Evolutionary conservation across 2,797 vertebrate species (phyloP).

Genomic region (Syngnathus rostellatus): DNA sequence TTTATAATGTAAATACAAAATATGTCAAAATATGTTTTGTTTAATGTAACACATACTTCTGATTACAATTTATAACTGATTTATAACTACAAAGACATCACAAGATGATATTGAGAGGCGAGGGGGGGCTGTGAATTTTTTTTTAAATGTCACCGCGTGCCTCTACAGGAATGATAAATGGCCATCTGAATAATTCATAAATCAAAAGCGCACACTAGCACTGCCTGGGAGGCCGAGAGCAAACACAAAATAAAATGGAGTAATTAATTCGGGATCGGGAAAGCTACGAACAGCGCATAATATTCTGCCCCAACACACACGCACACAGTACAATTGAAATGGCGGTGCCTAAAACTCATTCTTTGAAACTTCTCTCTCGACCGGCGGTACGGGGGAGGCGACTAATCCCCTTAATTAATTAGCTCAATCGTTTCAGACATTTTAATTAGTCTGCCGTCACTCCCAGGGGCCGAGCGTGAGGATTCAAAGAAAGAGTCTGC

Average conservation of each 20-base stretch:
- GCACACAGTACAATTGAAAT: constrained; percentile 14
- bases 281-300: constrained; percentile 15
- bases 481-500: constrained; percentile 27
- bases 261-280: constrained; percentile 29
- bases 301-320: constrained; percentile 5
- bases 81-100: neutral
- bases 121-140: no score
- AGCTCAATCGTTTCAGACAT: constrained; percentile 37
- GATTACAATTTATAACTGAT: neutral
- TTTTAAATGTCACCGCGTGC: neutral
- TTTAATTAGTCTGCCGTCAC: constrained; percentile 50
- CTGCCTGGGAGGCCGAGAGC: neutral
- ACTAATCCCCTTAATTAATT: constrained; percentile 46
- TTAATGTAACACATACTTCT: neutral
- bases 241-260: constrained; percentile 20
- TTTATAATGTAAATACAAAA: neutral
- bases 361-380: constrained; percentile 19
- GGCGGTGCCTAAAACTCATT: constrained; percentile 15
- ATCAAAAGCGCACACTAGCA: constrained; percentile 2
- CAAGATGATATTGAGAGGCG: neutral
- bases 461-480: constrained; percentile 24
- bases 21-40: neutral
- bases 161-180: constrained; percentile 1
- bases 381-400: constrained; percentile 13
- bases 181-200: constrained; percentile 2